These are phyloP conservation scores for Peromyscus leucopus DNA, from an alignment of 2,113 vertebrate genomes.

Conservation along the genomic window DNA sequence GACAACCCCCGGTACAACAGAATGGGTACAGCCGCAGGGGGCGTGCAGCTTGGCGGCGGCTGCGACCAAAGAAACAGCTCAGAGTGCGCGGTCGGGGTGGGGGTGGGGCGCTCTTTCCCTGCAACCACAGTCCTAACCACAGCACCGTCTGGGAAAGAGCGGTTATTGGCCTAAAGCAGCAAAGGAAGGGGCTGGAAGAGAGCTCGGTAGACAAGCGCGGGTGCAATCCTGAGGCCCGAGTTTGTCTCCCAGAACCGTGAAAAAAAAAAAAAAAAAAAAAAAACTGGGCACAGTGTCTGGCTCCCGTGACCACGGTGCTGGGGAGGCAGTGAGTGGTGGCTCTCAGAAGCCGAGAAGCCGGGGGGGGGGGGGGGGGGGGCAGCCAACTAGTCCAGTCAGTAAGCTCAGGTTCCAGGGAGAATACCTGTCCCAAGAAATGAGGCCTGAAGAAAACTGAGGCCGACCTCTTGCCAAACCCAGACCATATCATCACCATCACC, in stretches of 20 bases:
- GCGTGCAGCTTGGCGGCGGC: fast-evolving
- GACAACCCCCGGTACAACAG: fast-evolving
- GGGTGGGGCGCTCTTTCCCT: background rate
- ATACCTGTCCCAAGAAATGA: background rate
- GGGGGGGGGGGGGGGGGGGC: background rate
- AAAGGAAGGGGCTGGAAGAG: background rate
- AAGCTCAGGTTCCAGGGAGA: background rate
- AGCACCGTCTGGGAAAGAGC: background rate
- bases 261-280: background rate
- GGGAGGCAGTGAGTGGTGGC: background rate
- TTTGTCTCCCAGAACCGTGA: background rate
- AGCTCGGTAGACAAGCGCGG: background rate
- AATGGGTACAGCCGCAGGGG: fast-evolving
- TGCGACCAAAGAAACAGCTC: fast-evolving
- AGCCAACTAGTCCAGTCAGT: background rate
- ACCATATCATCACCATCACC: background rate
- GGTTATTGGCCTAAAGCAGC: background rate
- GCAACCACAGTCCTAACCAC: background rate
- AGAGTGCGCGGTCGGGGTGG: background rate
- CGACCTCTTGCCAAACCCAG: background rate
- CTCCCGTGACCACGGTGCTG: background rate
- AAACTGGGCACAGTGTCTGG: background rate
- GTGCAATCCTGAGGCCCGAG: background rate
- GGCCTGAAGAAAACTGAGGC: background rate
- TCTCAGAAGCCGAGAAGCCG: background rate